phyloP scores from a whole-genome alignment of 2,797 vertebrate genomes.

The Melanotaenia trifasciata region DNA sequence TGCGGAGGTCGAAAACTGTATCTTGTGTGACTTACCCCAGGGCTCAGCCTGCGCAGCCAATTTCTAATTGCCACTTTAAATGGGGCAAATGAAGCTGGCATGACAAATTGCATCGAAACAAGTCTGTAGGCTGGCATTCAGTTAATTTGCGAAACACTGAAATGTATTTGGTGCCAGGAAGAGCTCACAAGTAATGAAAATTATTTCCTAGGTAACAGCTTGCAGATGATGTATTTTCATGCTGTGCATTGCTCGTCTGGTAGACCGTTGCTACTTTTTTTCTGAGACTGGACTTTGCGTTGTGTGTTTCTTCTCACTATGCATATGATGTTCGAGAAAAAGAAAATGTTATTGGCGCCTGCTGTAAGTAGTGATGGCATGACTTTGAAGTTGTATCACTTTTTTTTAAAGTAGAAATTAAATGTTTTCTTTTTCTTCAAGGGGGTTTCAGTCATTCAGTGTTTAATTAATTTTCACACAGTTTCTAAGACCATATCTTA shows the following conservation, averaged over 20 bases:
- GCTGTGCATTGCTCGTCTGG: constrained; percentile 36
- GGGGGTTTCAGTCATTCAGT: constrained; percentile 42
- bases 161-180: constrained; percentile 64
- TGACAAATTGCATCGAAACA: constrained; percentile 80
- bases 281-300: constrained; percentile 24
- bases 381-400: constrained; percentile 55
- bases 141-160: constrained; percentile 72
- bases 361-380: constrained; percentile 40
- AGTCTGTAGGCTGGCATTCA: constrained; percentile 63
- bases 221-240: constrained; percentile 59
- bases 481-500: constrained; percentile 54
- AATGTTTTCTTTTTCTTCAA: constrained; percentile 47
- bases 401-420: constrained; percentile 32
- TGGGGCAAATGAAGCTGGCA: constrained; percentile 78
- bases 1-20: constrained; percentile 65
- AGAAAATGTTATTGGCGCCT: constrained; percentile 7
- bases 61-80: constrained; percentile 78
- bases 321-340: constrained; percentile 13
- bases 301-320: constrained; percentile 15
- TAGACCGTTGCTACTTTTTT: constrained; percentile 49
- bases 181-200: constrained; percentile 64
- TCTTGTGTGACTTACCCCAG: constrained; percentile 75
- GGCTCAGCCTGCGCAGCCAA: constrained; percentile 65
- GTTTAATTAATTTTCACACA: constrained; percentile 72
- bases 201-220: constrained; percentile 68